A percentile compares a stretch with the other conserved stretches of the same genome.
Conservation (phyloP, 2,113 vertebrate species). For the Cricetomys ansorgei region DNA sequence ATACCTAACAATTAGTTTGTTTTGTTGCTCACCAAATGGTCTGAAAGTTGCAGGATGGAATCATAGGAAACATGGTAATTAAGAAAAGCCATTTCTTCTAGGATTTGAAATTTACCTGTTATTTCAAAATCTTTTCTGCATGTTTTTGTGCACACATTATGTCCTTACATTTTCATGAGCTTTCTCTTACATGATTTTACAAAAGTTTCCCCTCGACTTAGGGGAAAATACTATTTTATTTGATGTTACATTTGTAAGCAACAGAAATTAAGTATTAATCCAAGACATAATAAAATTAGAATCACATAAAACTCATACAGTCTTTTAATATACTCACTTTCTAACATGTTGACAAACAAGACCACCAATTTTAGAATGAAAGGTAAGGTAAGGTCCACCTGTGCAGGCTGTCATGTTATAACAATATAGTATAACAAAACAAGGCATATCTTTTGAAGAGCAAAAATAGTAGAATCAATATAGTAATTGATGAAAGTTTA, state of each 20-base stretch:
- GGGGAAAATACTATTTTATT: not conserved
- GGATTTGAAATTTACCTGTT: constrained; percentile 2
- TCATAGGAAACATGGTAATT: not conserved
- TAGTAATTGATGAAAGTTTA: constrained; percentile 73
- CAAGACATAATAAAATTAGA: not conserved
- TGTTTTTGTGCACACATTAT: not conserved
- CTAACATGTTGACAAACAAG: not conserved
- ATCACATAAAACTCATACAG: constrained; percentile 38
- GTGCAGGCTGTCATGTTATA: constrained; percentile 72
- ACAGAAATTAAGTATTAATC: not conserved
- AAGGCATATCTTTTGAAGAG: constrained; percentile 57
- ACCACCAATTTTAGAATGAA: constrained; percentile 42
- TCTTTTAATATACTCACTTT: constrained; percentile 35
- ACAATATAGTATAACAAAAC: constrained; percentile 45
- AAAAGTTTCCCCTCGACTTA: not conserved
- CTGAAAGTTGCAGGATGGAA: not conserved
- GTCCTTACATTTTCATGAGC: not conserved
- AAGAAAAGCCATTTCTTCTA: not conserved
- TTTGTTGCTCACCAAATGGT: not conserved
- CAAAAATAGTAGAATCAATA: constrained; percentile 51
- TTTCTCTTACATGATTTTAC: not conserved
- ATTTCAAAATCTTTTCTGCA: not conserved
- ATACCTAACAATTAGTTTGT: not conserved
- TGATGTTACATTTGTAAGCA: not conserved
- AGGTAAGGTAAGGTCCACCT: constrained; percentile 55